A percentile compares a stretch with the other conserved stretches of the same genome.
phyloP scores from a whole-genome alignment of 1,140 invertebrate genomes.

The Conus betulinus region DNA sequence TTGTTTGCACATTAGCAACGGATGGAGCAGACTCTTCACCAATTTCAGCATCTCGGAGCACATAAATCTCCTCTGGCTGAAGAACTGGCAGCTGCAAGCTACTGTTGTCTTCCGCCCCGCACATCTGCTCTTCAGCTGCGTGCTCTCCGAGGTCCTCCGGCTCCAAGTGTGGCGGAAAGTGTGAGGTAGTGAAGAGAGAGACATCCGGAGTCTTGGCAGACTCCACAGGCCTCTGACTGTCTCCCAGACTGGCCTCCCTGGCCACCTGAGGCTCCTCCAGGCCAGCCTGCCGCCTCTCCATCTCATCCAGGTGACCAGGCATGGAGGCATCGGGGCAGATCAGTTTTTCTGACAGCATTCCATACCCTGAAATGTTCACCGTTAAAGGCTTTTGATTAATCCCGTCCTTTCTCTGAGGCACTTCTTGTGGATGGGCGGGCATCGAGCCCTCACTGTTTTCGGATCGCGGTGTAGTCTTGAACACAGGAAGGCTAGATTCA shows the following conservation, averaged over 20 bases:
- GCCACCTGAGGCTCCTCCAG: constrained; percentile 16
- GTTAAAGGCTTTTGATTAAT: background rate
- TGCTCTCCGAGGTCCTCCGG: background rate
- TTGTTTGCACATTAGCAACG: background rate
- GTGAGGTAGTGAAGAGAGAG: background rate
- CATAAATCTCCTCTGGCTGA: background rate
- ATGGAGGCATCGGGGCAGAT: background rate
- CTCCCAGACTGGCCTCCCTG: constrained; percentile 7
- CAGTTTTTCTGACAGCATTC: background rate
- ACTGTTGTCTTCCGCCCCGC: background rate
- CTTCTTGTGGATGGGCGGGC: background rate
- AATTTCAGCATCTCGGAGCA: background rate
- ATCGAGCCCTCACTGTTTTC: background rate
- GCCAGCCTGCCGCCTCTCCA: background rate
- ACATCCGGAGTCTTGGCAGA: constrained; percentile 14
- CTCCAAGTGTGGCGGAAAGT: background rate
- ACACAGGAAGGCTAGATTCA: background rate
- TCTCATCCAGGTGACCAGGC: background rate
- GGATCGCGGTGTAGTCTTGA: too few relatives aligned
- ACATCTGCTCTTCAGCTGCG: background rate
- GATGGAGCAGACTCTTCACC: too few relatives aligned
- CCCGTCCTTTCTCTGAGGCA: background rate
- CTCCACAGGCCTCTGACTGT: constrained; percentile 12
- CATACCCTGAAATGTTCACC: background rate
- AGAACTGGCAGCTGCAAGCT: background rate